Base-by-base conservation (phyloP, 35 echinoderm and acorn worm genomes). In the Eucidaris tribuloides region DNA sequence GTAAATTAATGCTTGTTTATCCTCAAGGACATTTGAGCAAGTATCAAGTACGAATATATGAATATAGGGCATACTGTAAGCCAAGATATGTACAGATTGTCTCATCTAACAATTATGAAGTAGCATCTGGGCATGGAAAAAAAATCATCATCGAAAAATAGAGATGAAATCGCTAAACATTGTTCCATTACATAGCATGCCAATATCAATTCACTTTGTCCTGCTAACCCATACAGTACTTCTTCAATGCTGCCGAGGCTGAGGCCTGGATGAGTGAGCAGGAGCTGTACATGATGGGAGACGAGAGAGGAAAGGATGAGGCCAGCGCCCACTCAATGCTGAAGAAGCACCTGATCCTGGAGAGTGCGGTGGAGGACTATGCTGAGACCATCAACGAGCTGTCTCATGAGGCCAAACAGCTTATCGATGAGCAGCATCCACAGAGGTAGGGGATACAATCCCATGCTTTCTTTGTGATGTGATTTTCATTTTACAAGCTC, bases 251-350 rank as follows among this genome's bases (percentile, higher is more conserved):
- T 46, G 91, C 91, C 9, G 95, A 98, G 78, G 95, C 95, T 37
- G 95, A 98, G 43, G 95, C 95, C 35, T 98, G 95, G 95, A 92
- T 98, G 86, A 98, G 95, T 59, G 95, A 98, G 55, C 95, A 98
- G 58, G 95, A 98, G 74, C 77, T 98, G 46, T 98, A 98, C 90
- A 98, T 98, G 95, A 98, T 98, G 95, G 95, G 86, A 25, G 95
- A 98, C 42, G 95, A 98, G 79, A 62, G 91, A 5, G 95, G 86
- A 39, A 92, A 92, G 66, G 95, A 98, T 87, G 95, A 98, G 34
- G 77, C 90, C 4, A 93, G 87, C 13, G 95, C 95, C 49, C 83
- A 86, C 32, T 78, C 60, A 34, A 92, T 98, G 85, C 82, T 93
- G 44, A 98, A 98, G 90, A 98, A 98, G 49, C 95, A 98, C 79